A percentile compares a stretch with the other conserved stretches of the same genome.
Evolutionary conservation across 2,888 invertebrate species (phyloP).

Genomic region (Bellardia pandia): DNA sequence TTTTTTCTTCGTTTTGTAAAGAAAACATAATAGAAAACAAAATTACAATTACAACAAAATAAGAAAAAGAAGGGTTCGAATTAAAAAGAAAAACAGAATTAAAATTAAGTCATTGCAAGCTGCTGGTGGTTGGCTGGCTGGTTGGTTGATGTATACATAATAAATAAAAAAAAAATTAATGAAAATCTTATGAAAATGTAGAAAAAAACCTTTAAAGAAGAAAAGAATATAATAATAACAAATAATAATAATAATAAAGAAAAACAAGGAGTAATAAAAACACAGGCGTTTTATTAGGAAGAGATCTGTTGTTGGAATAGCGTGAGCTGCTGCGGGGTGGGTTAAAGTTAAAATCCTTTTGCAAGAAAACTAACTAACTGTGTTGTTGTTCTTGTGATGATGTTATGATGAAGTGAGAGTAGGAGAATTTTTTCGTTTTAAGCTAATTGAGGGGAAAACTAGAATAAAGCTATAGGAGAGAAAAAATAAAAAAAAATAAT

Average conservation of each 20-base stretch:
- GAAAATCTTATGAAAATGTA: conserved; percentile 33
- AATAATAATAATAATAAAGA: not conserved
- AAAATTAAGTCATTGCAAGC: conserved; percentile 1
- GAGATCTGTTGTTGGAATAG: not conserved
- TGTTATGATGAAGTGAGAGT: conserved; percentile 48
- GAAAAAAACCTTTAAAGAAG: not conserved
- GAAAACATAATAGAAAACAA: not conserved
- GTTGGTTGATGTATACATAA: not conserved
- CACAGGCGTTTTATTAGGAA: conserved; percentile 12
- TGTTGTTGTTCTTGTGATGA: conserved; percentile 32
- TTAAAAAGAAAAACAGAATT: conserved; percentile 5
- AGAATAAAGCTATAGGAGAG: conserved; percentile 42
- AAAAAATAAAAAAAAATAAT: conserved; percentile 20
- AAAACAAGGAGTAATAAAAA: conserved; percentile 32
- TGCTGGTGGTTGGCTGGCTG: not conserved
- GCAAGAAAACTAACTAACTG: conserved; percentile 33
- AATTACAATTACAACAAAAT: conserved; percentile 10
- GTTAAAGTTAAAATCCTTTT: conserved; percentile 33
- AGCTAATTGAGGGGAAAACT: conserved; percentile 38
- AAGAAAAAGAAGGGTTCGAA: not conserved
- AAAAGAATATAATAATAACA: conserved; percentile 15
- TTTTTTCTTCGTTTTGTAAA: not conserved
- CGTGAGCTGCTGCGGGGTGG: conserved; percentile 43
- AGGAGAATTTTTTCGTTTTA: conserved; percentile 14
- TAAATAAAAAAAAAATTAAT: conserved; percentile 34